Evolutionary conservation across 2,113 vertebrate genomes (phyloP).

Genomic region (Chlamydotis undulata): DNA sequence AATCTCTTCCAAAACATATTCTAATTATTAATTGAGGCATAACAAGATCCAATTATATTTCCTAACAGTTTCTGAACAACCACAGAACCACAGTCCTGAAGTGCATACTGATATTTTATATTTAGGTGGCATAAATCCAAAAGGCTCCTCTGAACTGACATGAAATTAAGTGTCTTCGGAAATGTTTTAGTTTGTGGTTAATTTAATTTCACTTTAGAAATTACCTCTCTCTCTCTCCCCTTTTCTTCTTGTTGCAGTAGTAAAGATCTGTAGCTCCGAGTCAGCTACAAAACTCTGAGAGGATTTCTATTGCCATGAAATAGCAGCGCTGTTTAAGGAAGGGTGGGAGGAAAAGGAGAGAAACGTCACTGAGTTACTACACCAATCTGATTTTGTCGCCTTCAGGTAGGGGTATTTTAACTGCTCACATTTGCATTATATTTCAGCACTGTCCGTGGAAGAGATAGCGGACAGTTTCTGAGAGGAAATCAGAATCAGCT

Average conservation of each 20-base stretch:
- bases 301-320: neutral
- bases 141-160: neutral
- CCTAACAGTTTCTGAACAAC: neutral
- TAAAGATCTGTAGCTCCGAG: neutral
- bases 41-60: neutral
- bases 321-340: neutral
- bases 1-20: neutral
- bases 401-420: neutral
- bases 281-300: neutral
- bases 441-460: neutral
- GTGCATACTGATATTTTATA: neutral
- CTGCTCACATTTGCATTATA: neutral
- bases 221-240: neutral
- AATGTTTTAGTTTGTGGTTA: neutral
- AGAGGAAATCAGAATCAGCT: neutral
- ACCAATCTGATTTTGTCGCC: constrained; percentile 23
- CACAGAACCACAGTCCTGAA: neutral
- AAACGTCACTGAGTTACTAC: constrained; percentile 34
- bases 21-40: neutral
- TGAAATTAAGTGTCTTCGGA: neutral
- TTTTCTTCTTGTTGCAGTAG: neutral
- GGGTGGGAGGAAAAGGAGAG: neutral
- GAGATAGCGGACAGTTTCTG: neutral
- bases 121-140: neutral
- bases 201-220: neutral